A percentile compares a stretch with the other conserved stretches of the same genome.
Evolutionary conservation across 2,888 invertebrate genomes (phyloP).

Genomic region (Trimorus sp.): DNA sequence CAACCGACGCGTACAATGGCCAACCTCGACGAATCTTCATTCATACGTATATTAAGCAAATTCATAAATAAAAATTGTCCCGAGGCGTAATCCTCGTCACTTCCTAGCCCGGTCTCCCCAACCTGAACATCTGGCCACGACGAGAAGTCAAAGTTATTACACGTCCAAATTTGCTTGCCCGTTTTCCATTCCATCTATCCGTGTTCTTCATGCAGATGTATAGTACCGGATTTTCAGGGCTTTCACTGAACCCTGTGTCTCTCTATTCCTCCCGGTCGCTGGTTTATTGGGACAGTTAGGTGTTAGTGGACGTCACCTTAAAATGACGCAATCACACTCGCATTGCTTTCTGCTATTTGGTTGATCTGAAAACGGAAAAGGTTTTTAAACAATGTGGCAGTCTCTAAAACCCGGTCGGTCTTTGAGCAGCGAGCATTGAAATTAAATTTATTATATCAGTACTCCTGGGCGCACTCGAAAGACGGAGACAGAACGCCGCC

Average conservation of each 20-base stretch:
- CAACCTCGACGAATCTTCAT: too few species aligned
- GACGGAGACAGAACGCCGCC: conserved; percentile 14
- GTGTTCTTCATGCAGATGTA: conserved; percentile 16
- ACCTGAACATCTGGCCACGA: conserved; percentile 3
- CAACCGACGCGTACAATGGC: neutral
- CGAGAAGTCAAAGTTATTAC: conserved; percentile 21
- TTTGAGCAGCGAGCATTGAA: conserved; percentile 33
- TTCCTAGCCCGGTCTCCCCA: too few species aligned
- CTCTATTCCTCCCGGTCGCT: neutral
- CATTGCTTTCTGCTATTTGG: neutral
- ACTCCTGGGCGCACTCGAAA: conserved; percentile 79
- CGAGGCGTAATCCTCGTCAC: neutral
- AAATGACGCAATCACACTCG: conserved; percentile 12
- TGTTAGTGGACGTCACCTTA: neutral
- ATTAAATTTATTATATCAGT: conserved; percentile 66
- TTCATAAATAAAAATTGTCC: neutral
- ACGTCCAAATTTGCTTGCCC: neutral
- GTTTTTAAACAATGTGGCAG: neutral
- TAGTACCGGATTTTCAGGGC: conserved; percentile 22
- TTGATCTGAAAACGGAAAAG: neutral
- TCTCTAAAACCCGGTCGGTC: conserved; percentile 5
- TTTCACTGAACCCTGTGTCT: conserved; percentile 7
- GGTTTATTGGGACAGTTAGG: conserved; percentile 32
- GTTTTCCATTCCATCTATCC: conserved; percentile 19
- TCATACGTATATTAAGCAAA: too few species aligned